Percentiles rank a stretch among this genome's conserved stretches.
Evolutionary conservation across 1,140 invertebrate species (phyloP).

Genomic region (Bradynema listronoti): DNA sequence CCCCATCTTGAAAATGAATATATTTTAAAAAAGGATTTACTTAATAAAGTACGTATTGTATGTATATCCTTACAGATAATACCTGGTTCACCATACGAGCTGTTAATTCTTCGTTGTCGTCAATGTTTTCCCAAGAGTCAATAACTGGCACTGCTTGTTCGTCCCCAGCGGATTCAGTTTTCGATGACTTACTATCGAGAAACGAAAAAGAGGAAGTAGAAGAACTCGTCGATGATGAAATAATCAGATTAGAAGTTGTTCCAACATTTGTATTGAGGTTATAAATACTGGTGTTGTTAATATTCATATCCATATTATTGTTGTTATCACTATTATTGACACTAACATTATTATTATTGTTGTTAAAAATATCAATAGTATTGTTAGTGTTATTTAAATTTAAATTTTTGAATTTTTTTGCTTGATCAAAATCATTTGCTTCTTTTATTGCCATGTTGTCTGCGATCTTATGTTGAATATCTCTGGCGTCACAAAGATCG

Average conservation of each 20-base stretch:
- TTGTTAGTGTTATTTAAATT: neutral
- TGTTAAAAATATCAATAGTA: too few species aligned
- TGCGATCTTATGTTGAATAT: too few species aligned
- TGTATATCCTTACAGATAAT: neutral
- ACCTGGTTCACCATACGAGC: slow-evolving; percentile 1
- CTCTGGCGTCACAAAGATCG: too few species aligned
- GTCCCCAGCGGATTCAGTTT: neutral
- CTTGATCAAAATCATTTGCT: neutral
- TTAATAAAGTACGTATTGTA: neutral
- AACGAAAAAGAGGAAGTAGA: slow-evolving; percentile 10
- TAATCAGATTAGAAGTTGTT: too few species aligned
- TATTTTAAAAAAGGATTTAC: too few species aligned
- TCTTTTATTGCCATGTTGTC: too few species aligned
- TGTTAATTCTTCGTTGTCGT: slow-evolving; percentile 8
- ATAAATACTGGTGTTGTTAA: too few species aligned
- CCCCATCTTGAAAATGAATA: neutral
- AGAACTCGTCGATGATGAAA: too few species aligned
- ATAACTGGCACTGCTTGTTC: slow-evolving; percentile 24
- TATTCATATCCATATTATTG: too few species aligned
- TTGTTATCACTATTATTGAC: too few species aligned
- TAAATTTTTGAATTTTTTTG: neutral
- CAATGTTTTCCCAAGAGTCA: slow-evolving; percentile 28
- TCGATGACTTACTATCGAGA: slow-evolving; percentile 5
- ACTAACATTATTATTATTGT: too few species aligned
- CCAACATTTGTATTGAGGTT: too few species aligned